Evolutionary conservation across 2,888 invertebrate species (phyloP).

Genomic region (Callosobruchus maculatus): DNA sequence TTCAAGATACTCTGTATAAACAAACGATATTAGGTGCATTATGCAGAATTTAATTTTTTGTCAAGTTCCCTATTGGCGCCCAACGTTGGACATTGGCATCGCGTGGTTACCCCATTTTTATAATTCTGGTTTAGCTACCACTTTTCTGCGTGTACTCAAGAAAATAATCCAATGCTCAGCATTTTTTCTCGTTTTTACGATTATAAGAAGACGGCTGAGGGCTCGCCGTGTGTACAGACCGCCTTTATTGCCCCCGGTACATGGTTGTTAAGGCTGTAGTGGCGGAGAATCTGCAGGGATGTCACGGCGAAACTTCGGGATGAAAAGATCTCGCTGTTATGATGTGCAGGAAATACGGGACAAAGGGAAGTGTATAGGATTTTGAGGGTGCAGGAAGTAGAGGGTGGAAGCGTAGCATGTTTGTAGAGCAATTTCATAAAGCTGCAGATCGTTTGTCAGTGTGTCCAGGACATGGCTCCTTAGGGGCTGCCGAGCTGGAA

Average conservation of each 20-base stretch:
- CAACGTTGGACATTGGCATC: too few species aligned
- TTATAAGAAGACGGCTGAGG: neutral
- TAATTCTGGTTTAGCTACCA: neutral
- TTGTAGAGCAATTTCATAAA: neutral
- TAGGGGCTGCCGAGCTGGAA: neutral
- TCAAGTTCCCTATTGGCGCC: too few species aligned
- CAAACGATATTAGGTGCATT: too few species aligned
- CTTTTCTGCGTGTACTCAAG: neutral
- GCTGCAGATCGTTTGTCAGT: neutral
- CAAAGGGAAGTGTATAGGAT: neutral
- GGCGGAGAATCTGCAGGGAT: neutral
- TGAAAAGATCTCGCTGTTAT: slow-evolving; percentile 10
- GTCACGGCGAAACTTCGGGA: neutral
- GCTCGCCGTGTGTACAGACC: neutral
- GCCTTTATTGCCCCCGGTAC: neutral
- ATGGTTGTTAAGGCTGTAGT: neutral
- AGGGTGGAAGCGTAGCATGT: neutral
- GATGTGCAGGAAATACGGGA: slow-evolving; percentile 2
- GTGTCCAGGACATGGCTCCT: neutral
- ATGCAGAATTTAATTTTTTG: too few species aligned
- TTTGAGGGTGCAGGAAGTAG: neutral
- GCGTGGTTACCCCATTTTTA: too few species aligned
- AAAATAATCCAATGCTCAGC: neutral
- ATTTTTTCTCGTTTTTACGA: neutral
- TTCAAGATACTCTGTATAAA: too few species aligned